Percentiles rank a stretch among this genome's conserved stretches.
These are phyloP conservation scores for Aproaerema taeniolella DNA, from an alignment of 2,888 invertebrate genomes.

Conservation along the genomic window DNA sequence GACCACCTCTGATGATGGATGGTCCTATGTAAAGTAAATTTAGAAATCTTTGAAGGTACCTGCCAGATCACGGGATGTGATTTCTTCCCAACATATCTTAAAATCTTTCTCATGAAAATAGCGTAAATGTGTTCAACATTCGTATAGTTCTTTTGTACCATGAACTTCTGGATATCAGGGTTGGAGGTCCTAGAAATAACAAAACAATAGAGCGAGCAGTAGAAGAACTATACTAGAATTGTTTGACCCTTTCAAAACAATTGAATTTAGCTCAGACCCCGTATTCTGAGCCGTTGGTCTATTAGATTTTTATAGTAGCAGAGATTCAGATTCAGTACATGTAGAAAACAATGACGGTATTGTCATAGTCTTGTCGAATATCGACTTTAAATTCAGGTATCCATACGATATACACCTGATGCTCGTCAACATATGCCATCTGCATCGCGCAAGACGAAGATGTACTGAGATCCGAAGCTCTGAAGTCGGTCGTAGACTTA, in stretches of 20 bases:
- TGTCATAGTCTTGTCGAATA: not conserved
- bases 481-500: not conserved
- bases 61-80: too few relatives aligned
- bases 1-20: too few relatives aligned
- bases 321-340: too few relatives aligned
- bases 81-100: too few relatives aligned
- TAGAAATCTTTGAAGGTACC: too few relatives aligned
- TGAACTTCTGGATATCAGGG: constrained; percentile 39
- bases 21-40: too few relatives aligned
- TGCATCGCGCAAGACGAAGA: not conserved
- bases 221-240: not conserved
- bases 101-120: too few relatives aligned
- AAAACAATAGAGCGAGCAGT: too few relatives aligned
- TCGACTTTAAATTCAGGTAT: not conserved
- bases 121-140: too few relatives aligned
- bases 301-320: too few relatives aligned
- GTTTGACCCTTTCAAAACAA: not conserved
- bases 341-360: not conserved
- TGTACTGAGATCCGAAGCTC: not conserved
- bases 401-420: not conserved
- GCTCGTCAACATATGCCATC: not conserved
- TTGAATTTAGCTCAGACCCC: not conserved
- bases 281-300: too few relatives aligned
- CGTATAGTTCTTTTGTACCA: constrained; percentile 44
- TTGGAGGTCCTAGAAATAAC: constrained; percentile 44